Evolutionary conservation across 2,113 vertebrate species (phyloP), one percentile per base, ranked within the genome.

Genomic region (Chascanopsetta lugubris): DNA sequence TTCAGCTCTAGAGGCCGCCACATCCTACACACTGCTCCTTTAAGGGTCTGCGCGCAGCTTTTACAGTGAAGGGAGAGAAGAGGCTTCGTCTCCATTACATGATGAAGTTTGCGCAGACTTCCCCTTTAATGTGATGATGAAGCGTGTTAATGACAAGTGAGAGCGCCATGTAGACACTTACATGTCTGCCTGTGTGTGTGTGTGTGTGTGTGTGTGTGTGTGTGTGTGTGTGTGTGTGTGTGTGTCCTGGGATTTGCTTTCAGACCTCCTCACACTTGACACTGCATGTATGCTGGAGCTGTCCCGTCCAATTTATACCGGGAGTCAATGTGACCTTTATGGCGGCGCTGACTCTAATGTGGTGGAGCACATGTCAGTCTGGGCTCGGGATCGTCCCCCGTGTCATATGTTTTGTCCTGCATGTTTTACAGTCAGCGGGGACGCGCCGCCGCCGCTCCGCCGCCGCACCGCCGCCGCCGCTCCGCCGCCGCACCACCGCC

Each of bases 311-410:
- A 90, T 93, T 91, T 91, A 87, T 85, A 88, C 48, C 82, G 85
- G 72, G 65, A 85, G 75, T 71, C 90, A 90, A 87, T 84, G 85
- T 93, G 92, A 93, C 92, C 93, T 94, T 93, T 92, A 91, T 92
- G 77, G 82, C 9, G 69, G 88, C 87, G 49, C 78, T 91, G 90
- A 91, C 86, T 87, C 54, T 92, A 90, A 93, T 92, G 89, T 83
- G 83, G 84, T 91, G 89, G 83, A 93, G 90, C 92, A 92, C 90
- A 85, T 88, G 90, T 89, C 92, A 92, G 89, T 92, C 91, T 88
- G 55, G 24, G 84, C 83, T 80, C 82, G 71, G 75, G 78, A 82
- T 80, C 75, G 80, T 82, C 86, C 76, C 77, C 68, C 59, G 67
- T 90, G 89, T 92, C 90, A 88, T 89, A 87, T 90, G 88, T 85